Percentiles rank a stretch among this genome's conserved stretches.
Conservation (phyloP, 2,113 vertebrate genomes). For the Brevimyrus niger region DNA sequence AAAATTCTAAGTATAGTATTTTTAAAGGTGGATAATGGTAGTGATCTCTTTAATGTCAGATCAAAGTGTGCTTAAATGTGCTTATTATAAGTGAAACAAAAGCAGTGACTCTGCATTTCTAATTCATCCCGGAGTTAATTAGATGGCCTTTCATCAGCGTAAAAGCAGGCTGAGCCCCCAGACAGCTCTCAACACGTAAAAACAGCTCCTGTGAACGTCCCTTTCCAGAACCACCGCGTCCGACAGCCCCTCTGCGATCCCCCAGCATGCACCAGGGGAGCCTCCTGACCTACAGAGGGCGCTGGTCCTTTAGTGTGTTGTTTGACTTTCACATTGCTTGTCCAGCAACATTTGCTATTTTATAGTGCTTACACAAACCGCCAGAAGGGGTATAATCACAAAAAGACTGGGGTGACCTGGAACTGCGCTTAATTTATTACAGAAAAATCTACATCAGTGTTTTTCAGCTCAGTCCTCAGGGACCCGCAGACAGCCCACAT, state of each 20-base stretch:
- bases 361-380: background rate
- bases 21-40: background rate
- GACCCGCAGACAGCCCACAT: background rate
- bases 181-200: background rate
- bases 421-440: background rate
- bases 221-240: background rate
- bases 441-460: background rate
- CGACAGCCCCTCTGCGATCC: too few relatives aligned
- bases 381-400: background rate
- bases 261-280: background rate
- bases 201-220: background rate
- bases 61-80: background rate
- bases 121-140: background rate
- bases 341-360: background rate
- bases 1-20: background rate
- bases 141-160: slow-evolving; percentile 1
- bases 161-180: background rate
- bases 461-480: background rate
- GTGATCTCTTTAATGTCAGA: background rate
- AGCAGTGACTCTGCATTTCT: background rate
- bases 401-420: background rate
- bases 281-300: background rate
- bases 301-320: background rate
- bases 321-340: background rate
- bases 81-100: slow-evolving; percentile 1